Conservation (phyloP, 2,113 vertebrate genomes). For the Mesitornis unicolor region DNA sequence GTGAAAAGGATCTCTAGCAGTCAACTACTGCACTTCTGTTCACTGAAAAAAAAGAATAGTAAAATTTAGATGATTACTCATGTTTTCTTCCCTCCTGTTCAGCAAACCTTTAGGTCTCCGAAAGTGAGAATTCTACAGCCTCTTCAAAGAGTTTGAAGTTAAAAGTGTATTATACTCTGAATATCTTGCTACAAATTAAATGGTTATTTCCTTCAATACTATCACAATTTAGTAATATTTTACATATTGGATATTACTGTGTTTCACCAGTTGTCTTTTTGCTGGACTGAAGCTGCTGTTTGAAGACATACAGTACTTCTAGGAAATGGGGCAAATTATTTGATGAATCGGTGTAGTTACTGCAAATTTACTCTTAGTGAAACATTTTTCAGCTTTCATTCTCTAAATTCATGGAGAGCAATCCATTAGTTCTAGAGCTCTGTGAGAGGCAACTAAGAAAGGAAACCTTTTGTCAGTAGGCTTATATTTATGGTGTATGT, state of each 20-base stretch:
- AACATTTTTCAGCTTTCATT: not conserved
- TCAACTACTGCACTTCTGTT: not conserved
- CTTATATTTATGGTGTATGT: not conserved
- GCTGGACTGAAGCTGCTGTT: not conserved
- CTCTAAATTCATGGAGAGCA: not conserved
- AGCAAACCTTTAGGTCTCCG: not conserved
- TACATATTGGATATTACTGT: accelerated
- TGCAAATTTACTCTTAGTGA: not conserved
- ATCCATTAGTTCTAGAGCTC: not conserved
- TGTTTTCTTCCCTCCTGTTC: not conserved
- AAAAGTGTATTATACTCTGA: not conserved
- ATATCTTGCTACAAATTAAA: not conserved
- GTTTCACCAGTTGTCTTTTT: not conserved
- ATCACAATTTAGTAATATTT: not conserved
- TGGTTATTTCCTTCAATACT: not conserved
- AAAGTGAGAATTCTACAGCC: not conserved
- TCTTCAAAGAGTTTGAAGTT: not conserved
- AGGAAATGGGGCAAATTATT: not conserved
- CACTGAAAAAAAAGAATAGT: not conserved
- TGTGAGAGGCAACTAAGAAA: not conserved
- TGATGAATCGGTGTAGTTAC: not conserved
- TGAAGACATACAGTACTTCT: not conserved
- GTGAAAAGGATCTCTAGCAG: not conserved
- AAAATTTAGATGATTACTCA: not conserved
- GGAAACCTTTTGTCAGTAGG: not conserved